Conservation (phyloP, 2,797 vertebrate species). For the Chrosomus eos region DNA sequence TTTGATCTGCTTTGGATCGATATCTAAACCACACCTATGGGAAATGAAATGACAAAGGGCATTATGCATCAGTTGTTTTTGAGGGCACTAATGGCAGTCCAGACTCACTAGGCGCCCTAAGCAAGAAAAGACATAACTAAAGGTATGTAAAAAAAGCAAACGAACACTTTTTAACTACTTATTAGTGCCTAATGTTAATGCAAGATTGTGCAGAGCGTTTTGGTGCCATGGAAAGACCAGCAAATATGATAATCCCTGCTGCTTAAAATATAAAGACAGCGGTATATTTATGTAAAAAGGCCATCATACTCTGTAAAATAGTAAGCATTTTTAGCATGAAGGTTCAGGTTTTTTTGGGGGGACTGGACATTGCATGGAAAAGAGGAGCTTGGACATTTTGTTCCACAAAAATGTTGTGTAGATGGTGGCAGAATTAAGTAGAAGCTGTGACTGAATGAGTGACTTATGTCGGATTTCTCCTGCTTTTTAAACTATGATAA, state of each 20-base stretch:
- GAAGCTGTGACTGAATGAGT: neutral
- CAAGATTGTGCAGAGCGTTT: neutral
- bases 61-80: constrained; percentile 12
- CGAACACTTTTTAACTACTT: neutral
- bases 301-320: neutral
- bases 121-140: constrained; percentile 1
- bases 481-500: neutral
- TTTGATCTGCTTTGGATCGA: constrained; percentile 46
- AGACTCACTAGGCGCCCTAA: neutral
- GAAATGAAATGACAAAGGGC: constrained; percentile 15
- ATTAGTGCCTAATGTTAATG: neutral
- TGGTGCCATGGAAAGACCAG: neutral
- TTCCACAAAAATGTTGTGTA: neutral
- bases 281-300: neutral
- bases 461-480: neutral
- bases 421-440: neutral
- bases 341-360: too few relatives aligned
- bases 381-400: neutral
- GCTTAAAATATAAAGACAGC: neutral
- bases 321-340: too few relatives aligned
- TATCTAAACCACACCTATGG: constrained; percentile 40
- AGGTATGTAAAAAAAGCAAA: neutral
- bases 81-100: constrained; percentile 15
- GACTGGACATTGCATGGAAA: neutral
- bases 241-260: neutral